Percentiles rank a stretch among this genome's conserved stretches.
Evolutionary conservation across 2,888 invertebrate species (phyloP).

Genomic region (Campoplex nolae): DNA sequence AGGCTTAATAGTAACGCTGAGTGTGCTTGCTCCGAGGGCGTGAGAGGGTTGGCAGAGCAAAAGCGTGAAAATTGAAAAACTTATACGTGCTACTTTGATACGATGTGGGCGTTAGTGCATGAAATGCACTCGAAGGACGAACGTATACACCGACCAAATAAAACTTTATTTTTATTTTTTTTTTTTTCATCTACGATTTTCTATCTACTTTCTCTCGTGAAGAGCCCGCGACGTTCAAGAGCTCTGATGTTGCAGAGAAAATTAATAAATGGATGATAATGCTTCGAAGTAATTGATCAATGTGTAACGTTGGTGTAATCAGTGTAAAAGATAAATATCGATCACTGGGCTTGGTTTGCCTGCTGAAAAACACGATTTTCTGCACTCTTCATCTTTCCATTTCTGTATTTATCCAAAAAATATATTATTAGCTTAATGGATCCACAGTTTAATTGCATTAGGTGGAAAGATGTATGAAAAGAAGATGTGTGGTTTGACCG

Average conservation of each 20-base stretch:
- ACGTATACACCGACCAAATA: slow-evolving; percentile 17
- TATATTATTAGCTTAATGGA: background rate
- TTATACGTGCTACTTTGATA: slow-evolving; percentile 65
- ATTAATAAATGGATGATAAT: background rate
- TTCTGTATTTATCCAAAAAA: background rate
- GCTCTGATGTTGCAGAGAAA: background rate
- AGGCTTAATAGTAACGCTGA: slow-evolving; percentile 55
- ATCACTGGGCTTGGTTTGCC: background rate
- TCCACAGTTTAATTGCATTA: background rate
- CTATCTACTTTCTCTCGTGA: background rate
- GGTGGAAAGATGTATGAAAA: too few species aligned
- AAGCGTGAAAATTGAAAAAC: slow-evolving; percentile 69
- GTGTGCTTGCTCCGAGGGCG: slow-evolving; percentile 35
- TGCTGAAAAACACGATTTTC: background rate
- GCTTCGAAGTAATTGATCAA: background rate
- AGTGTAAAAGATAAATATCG: background rate
- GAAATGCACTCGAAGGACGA: slow-evolving; percentile 28
- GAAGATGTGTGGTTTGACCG: background rate
- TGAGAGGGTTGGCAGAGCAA: slow-evolving; percentile 39
- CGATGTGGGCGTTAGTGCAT: slow-evolving; percentile 24
- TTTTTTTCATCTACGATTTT: background rate
- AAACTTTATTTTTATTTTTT: slow-evolving; percentile 35
- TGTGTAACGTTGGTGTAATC: background rate
- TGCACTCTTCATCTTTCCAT: background rate
- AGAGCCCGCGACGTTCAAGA: background rate